Evolutionary conservation across 2,888 invertebrate genomes (phyloP).

Genomic region (Eremobia ochroleuca): DNA sequence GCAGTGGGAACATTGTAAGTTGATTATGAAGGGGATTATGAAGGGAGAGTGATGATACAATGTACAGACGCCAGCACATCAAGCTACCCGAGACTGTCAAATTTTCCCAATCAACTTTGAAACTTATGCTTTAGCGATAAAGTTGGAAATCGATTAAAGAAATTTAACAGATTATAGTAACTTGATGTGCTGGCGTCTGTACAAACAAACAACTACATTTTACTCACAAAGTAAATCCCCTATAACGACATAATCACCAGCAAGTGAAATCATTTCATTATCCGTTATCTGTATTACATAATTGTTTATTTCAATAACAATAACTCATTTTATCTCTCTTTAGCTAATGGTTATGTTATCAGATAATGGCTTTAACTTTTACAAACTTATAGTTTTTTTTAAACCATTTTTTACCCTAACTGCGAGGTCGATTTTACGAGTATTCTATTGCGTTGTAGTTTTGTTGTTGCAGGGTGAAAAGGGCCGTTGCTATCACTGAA

Average conservation of each 20-base stretch:
- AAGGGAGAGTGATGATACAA: background rate
- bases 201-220: background rate
- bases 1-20: too few species aligned
- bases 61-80: too few species aligned
- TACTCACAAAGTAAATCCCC: constrained; percentile 41
- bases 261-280: constrained; percentile 62
- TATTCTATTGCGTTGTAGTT: constrained; percentile 74
- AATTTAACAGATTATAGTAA: too few species aligned
- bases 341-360: constrained; percentile 78
- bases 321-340: constrained; percentile 71
- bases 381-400: constrained; percentile 66
- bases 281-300: constrained; percentile 53
- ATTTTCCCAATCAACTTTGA: too few species aligned
- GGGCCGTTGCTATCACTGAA: constrained; percentile 3
- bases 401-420: constrained; percentile 59
- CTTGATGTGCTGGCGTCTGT: too few species aligned
- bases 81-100: too few species aligned
- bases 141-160: too few species aligned
- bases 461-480: constrained; percentile 55
- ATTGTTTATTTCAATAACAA: constrained; percentile 69
- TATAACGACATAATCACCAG: constrained; percentile 38
- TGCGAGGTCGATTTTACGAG: constrained; percentile 61
- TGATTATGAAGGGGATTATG: background rate
- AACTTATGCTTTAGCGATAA: too few species aligned
- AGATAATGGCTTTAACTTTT: constrained; percentile 76